Evolutionary conservation across 2,797 vertebrate species (phyloP).

Genomic region (Clarias pachynema): DNA sequence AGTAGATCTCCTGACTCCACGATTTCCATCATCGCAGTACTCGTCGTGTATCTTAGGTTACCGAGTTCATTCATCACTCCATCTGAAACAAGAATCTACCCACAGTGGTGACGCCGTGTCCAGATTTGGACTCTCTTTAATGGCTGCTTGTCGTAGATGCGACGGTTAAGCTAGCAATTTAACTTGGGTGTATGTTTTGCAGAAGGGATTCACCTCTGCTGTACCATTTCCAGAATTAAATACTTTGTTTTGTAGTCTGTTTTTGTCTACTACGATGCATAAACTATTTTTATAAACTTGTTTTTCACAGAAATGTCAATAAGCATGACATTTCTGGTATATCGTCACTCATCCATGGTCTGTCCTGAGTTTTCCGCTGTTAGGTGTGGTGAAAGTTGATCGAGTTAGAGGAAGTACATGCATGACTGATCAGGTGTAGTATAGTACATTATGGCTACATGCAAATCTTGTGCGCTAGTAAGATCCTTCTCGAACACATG

Average conservation of each 20-base stretch:
- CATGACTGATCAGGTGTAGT: neutral
- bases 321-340: neutral
- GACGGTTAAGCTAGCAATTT: neutral
- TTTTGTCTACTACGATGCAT: neutral
- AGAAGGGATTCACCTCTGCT: neutral
- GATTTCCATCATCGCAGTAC: neutral
- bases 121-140: neutral
- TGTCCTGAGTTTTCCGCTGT: neutral
- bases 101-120: neutral
- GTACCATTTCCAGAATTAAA: no score
- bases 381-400: constrained; percentile 18
- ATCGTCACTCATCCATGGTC: neutral
- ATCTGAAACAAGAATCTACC: neutral
- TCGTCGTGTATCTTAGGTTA: no score
- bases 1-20: neutral
- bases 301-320: neutral
- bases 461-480: neutral
- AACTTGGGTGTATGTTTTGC: no score
- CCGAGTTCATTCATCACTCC: neutral
- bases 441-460: neutral
- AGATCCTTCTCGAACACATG: neutral
- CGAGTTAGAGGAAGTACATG: neutral
- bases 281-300: neutral
- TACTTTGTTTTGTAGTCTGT: neutral
- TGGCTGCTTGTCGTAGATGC: neutral